Evolutionary conservation across 1,140 invertebrate genomes (phyloP), one percentile per base, ranked within the genome.

Genomic region (Meloidogyne hapla): DNA sequence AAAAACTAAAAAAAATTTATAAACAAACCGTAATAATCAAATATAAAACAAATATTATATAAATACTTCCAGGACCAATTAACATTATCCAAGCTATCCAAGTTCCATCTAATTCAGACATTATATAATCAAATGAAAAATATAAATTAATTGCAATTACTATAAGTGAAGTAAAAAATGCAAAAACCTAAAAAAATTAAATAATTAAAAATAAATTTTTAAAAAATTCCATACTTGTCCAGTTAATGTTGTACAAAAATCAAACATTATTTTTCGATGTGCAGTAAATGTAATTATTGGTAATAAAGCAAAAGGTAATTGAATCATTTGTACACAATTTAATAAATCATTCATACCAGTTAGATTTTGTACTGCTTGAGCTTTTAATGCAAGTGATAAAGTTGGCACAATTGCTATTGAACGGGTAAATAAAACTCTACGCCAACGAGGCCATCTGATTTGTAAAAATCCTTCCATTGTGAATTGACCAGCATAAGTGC

Each of bases 251-350:
- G 92, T 93, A 62, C 90, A 90, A 84, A 93, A 94, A 80, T 92
- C 91, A 62, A 92, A 92, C 94, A 96, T 96, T 6, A 95, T 91
- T 63, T 89, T 88, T 69, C 88, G 87, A 81, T 92, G 92, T 69
- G 92, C 92, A 0, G 93, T 95, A 83, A 96, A 95, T 1, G 93
- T 93, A 33, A 95, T 91, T 0, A 93, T 92, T 21, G 94, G 94
- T 74, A 96, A 88, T 10, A 93, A 90, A 18, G 94, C 89, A 81
- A 90, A 90, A 6, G 89, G 89, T 33, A 90, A 83, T 64, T 85
- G 83, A 45, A 86, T 77, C 86, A 87, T 87, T 79, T 87, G 83
- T 10, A 87, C 64, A 64, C 81, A 93, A 88, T 96, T 96, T 1
- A 96, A 88, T n/a, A 93, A 89, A 85, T 95, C 94, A 85, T 96